Evolutionary conservation across 2,888 invertebrate genomes (phyloP).

Genomic region (Nephrotoma flavescens): DNA sequence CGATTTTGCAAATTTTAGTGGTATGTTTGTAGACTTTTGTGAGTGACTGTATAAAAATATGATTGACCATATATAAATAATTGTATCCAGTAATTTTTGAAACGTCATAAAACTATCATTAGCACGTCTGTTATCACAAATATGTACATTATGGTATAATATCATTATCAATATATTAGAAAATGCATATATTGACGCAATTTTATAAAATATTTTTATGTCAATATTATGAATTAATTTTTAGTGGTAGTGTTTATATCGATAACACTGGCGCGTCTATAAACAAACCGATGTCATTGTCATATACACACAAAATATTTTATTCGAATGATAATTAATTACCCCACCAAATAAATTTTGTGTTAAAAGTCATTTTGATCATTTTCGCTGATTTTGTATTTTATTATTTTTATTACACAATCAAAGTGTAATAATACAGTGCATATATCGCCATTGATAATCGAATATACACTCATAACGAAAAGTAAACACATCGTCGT

Average conservation of each 20-base stretch:
- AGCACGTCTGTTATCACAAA: too few species aligned
- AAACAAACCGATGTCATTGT: not conserved
- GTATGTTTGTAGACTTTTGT: too few species aligned
- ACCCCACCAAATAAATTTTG: not conserved
- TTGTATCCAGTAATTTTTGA: too few species aligned
- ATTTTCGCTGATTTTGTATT: not conserved
- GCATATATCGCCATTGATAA: not conserved
- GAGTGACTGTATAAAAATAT: too few species aligned
- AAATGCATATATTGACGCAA: not conserved
- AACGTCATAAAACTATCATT: too few species aligned
- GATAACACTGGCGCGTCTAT: not conserved
- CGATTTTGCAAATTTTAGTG: too few species aligned
- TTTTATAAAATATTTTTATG: not conserved
- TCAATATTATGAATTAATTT: not conserved
- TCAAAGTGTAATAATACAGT: not conserved
- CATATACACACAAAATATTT: not conserved
- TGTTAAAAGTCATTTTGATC: not conserved
- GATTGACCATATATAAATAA: too few species aligned
- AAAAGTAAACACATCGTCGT: not conserved
- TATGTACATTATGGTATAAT: too few species aligned
- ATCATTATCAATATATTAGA: not conserved
- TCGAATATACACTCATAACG: not conserved
- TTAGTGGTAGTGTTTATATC: not conserved
- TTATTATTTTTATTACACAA: not conserved
- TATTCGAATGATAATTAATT: not conserved